These are phyloP conservation scores for Pterocles orientalis DNA, from an alignment of 2,113 vertebrate genomes.

Conservation along the genomic window DNA sequence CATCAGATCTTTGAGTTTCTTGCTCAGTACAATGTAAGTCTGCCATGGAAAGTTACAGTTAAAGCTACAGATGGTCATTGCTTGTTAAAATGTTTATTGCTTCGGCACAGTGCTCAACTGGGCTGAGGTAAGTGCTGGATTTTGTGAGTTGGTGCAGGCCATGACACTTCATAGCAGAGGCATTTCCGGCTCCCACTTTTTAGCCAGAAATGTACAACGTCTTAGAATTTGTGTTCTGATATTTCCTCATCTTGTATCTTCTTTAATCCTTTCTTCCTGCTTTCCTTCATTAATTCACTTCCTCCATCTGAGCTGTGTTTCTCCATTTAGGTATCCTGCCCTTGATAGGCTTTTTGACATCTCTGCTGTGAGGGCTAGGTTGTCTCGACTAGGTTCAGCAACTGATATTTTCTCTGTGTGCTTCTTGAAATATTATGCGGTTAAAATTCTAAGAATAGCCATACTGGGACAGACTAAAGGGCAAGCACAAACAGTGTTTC, in stretches of 20 bases:
- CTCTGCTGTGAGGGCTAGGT: background rate
- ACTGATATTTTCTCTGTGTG: background rate
- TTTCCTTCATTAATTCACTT: background rate
- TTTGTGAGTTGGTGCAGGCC: background rate
- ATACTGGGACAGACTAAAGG: background rate
- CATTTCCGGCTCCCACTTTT: background rate
- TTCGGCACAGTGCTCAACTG: background rate
- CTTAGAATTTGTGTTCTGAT: background rate
- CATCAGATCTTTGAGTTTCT: background rate
- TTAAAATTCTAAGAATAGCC: slow-evolving; percentile 8
- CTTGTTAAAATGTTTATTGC: background rate
- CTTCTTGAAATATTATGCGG: background rate
- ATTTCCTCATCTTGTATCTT: background rate
- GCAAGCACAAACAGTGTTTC: background rate
- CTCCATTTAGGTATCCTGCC: background rate
- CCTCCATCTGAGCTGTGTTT: background rate
- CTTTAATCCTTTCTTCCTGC: background rate
- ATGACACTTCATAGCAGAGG: background rate
- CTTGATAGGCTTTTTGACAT: background rate
- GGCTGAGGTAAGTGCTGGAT: background rate
- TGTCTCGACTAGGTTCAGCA: background rate
- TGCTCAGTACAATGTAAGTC: background rate
- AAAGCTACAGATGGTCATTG: background rate
- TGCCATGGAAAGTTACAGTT: background rate
- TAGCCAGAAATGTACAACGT: background rate